Conservation (phyloP, 1,140 invertebrate genomes). For the Lasaia peninsularis region DNA sequence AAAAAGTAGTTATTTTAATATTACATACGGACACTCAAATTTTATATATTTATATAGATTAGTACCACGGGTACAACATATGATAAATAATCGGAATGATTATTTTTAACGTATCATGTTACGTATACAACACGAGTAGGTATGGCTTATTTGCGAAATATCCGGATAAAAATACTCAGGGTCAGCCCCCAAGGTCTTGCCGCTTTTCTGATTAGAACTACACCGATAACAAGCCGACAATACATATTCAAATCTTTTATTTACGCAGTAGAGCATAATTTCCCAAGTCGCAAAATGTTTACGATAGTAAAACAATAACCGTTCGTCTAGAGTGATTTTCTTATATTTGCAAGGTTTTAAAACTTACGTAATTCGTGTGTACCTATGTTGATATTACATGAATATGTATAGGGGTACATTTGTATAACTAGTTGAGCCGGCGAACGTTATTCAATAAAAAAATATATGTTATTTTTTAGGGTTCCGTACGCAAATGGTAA, state of each 20-base stretch:
- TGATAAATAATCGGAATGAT: conserved; percentile 2
- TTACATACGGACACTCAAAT: too few species aligned
- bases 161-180: conserved; percentile 73
- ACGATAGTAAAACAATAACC: conserved; percentile 61
- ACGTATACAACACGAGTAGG: conserved; percentile 12
- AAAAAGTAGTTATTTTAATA: too few species aligned
- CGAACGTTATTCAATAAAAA: too few species aligned
- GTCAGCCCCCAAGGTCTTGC: conserved; percentile 66
- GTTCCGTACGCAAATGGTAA: too few species aligned
- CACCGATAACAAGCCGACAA: conserved; percentile 53
- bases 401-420: too few species aligned
- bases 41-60: too few species aligned
- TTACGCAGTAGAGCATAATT: conserved; percentile 33
- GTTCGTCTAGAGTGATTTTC: conserved; percentile 54
- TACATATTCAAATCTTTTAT: conserved; percentile 39
- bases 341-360: conserved; percentile 56
- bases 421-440: too few species aligned
- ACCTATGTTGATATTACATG: background rate
- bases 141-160: conserved; percentile 52
- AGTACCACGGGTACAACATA: conserved; percentile 5
- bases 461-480: too few species aligned
- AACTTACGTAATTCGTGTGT: conserved; percentile 24
- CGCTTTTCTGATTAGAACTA: conserved; percentile 69
- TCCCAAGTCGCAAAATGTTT: conserved; percentile 29
- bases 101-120: conserved; percentile 22